Conservation (phyloP, 2,888 invertebrate genomes). For the Tenthredo mesomela region DNA sequence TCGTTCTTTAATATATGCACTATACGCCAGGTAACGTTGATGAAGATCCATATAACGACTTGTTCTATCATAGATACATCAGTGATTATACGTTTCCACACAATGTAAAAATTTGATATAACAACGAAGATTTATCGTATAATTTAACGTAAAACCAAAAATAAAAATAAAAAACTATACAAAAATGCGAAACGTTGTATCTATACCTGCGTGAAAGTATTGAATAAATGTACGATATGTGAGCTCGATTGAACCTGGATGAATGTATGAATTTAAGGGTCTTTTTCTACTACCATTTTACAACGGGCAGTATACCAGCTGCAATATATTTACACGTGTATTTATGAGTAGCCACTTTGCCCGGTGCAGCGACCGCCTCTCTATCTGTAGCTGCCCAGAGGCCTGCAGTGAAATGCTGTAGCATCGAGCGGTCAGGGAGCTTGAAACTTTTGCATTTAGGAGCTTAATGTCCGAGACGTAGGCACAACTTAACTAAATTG, state of each 20-base stretch:
- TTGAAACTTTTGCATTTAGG: slow-evolving; percentile 31
- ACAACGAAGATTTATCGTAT: not conserved
- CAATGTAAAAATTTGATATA: not conserved
- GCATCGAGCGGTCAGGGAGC: slow-evolving; percentile 9
- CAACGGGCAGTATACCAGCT: slow-evolving; percentile 69
- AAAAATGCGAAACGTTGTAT: not conserved
- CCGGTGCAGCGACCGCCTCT: slow-evolving; percentile 55
- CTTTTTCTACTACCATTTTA: slow-evolving; percentile 65
- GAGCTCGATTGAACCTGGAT: slow-evolving; percentile 11
- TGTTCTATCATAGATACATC: not conserved
- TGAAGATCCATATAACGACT: not conserved
- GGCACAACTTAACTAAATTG: slow-evolving; percentile 50
- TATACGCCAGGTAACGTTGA: not conserved
- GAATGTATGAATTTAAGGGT: slow-evolving; percentile 10
- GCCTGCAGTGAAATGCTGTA: not conserved
- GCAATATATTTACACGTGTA: slow-evolving; percentile 76
- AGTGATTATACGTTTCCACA: not conserved
- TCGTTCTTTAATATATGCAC: not conserved
- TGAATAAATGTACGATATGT: not conserved
- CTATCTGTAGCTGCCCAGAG: slow-evolving; percentile 28
- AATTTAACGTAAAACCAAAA: not conserved
- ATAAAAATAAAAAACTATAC: not conserved
- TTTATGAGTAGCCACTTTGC: slow-evolving; percentile 72
- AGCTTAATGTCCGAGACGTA: slow-evolving; percentile 47
- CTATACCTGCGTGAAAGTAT: not conserved